Evolutionary conservation across 2,888 invertebrate genomes (phyloP).

Genomic region (Acrobasis repandana): DNA sequence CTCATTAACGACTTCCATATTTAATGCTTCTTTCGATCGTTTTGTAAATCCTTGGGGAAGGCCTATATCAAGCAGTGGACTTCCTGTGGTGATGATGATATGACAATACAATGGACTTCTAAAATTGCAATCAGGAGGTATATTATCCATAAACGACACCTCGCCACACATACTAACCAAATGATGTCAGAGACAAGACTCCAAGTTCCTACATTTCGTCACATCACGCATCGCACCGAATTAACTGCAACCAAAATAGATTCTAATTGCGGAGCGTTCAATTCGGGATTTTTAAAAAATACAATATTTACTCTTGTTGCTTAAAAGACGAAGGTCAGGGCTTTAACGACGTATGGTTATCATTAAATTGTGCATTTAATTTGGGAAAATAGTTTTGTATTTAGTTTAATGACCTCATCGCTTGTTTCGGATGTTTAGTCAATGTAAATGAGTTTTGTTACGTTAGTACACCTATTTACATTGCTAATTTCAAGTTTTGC

Average conservation of each 20-base stretch:
- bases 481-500: too few species aligned
- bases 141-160: too few species aligned
- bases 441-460: constrained; percentile 9
- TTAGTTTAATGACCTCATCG: constrained; percentile 10
- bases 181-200: constrained; percentile 22
- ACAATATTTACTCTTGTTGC: constrained; percentile 16
- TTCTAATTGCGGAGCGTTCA: constrained; percentile 25
- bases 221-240: constrained; percentile 31
- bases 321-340: constrained; percentile 16
- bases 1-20: too few species aligned
- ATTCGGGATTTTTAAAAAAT: constrained; percentile 19
- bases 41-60: too few species aligned
- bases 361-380: constrained; percentile 1
- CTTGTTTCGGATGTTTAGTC: constrained; percentile 1
- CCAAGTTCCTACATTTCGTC: constrained; percentile 42
- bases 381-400: neutral
- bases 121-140: too few species aligned
- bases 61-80: too few species aligned
- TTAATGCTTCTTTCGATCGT: too few species aligned
- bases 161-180: neutral
- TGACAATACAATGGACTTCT: too few species aligned
- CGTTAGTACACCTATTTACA: too few species aligned
- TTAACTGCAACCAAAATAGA: constrained; percentile 32
- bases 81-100: too few species aligned
- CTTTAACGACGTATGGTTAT: neutral